phyloP scores from a whole-genome alignment of 2,888 invertebrate species.

The Plebejus anna region DNA sequence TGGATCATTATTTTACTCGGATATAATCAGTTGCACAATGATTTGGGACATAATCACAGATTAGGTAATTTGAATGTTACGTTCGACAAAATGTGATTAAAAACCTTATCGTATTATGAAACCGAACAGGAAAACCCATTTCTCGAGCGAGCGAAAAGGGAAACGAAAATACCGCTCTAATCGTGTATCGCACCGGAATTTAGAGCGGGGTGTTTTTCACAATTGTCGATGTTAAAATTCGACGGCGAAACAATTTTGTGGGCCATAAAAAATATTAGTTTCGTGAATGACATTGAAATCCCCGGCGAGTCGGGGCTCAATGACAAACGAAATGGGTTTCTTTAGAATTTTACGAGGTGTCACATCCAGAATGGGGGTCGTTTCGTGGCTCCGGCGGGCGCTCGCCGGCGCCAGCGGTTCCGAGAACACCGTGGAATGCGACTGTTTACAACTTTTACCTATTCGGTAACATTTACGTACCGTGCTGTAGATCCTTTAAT shows the following conservation, averaged over 20 bases:
- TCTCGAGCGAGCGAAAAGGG: not conserved
- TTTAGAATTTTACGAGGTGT: slow-evolving; percentile 1
- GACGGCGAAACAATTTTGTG: not conserved
- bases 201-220: not conserved
- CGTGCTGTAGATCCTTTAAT: slow-evolving; percentile 37
- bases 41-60: not conserved
- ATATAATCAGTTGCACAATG: slow-evolving; percentile 9
- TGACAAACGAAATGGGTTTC: slow-evolving; percentile 5
- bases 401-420: slow-evolving; percentile 65
- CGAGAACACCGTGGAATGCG: slow-evolving; percentile 70
- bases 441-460: slow-evolving; percentile 77
- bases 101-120: not conserved
- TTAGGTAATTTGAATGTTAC: slow-evolving; percentile 10
- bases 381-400: slow-evolving; percentile 37
- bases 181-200: not conserved
- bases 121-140: not conserved
- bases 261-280: slow-evolving; percentile 3
- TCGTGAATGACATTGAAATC: slow-evolving; percentile 10
- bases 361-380: slow-evolving; percentile 34
- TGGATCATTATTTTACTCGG: not conserved
- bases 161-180: slow-evolving; percentile 7
- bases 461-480: slow-evolving; percentile 73
- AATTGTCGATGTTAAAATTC: slow-evolving; percentile 8
- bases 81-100: not conserved
- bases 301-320: not conserved